A percentile compares a stretch with the other conserved stretches of the same genome.
These are phyloP conservation scores for Perizoma affinitatum DNA, from an alignment of 2,888 invertebrate species.

Conservation along the genomic window DNA sequence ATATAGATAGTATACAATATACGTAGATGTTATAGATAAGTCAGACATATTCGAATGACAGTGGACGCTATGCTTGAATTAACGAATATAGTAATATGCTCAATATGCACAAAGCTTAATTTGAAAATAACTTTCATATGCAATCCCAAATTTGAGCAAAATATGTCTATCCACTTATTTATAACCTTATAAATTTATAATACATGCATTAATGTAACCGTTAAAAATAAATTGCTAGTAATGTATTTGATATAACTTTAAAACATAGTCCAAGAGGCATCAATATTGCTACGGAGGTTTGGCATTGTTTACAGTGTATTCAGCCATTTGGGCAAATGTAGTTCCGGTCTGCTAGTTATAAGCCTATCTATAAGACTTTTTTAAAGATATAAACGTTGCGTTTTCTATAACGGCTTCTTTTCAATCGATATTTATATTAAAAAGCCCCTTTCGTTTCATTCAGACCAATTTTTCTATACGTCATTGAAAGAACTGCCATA, in stretches of 20 bases:
- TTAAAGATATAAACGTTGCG: conserved; percentile 66
- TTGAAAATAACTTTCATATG: conserved; percentile 45
- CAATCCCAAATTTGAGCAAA: not conserved
- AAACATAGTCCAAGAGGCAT: conserved; percentile 8
- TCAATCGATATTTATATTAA: conserved; percentile 57
- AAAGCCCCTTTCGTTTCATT: conserved; percentile 66
- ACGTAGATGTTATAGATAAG: conserved; percentile 71
- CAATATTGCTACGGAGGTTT: conserved; percentile 7
- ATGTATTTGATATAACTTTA: conserved; percentile 1
- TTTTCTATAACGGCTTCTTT: conserved; percentile 80
- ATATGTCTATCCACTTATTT: no score
- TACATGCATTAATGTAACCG: no score
- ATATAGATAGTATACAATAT: conserved; percentile 78
- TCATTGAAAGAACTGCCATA: conserved; percentile 79
- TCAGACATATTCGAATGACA: conserved; percentile 56
- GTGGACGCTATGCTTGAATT: conserved; percentile 35
- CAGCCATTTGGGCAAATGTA: conserved; percentile 12
- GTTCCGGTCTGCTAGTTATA: conserved; percentile 34
- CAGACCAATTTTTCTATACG: conserved; percentile 79
- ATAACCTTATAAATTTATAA: no score
- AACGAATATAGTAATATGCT: conserved; percentile 36
- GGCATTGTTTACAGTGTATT: conserved; percentile 7
- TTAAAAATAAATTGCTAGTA: no score
- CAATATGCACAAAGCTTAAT: conserved; percentile 31
- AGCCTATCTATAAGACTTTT: conserved; percentile 73